Evolutionary conservation across 1,140 invertebrate genomes (phyloP), one percentile per base, ranked within the genome.

Genomic region (Teleopsis dalmanni): DNA sequence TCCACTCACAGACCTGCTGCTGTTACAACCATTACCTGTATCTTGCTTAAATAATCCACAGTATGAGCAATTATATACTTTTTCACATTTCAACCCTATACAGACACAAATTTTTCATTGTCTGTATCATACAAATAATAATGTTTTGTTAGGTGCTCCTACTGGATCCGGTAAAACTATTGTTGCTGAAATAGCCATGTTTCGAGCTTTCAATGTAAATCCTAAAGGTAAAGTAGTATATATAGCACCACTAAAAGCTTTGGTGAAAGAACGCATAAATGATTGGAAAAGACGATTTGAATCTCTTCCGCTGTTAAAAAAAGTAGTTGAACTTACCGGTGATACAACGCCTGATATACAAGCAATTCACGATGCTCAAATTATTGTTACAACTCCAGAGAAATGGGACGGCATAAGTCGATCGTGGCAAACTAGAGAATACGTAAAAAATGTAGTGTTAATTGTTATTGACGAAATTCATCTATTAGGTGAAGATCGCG

Each of bases 401-500:
- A 99, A 99, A 72, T 99, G 96, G 96, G 96, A 99, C 70, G 95
- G 95, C 51, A 91, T 99, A 47, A 96, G 91, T 70, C 79, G 96
- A 54, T 93, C 89, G 50, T 99, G 95, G 94, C 94, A 98, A 59
- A 97, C 89, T 0, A 80, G 96, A 54, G 86, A 84, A 72, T 99
- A 98, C 63, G 95, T 99, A 2, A 84, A 81, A 50, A 79, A 92
- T 60, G 96, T 99, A 0, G 84, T 87, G 0, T 74, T 99, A 0
- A 91, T 99, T 48, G 83, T 99, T 19, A 98, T 99, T 57, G 96
- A 99, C 72, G 96, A 99, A 74, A 99, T 99, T 57, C 96, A 99
- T 77, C 73, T 99, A 23, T 74, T 99, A 34, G 96, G 93, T 50
- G 85, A 91, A 71, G 88, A 91, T 62, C 75, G 88, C 53, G 88